Base-by-base conservation (phyloP, 37 sponge, comb jelly and placozoan species). In the Theonella swinhoei region DNA sequence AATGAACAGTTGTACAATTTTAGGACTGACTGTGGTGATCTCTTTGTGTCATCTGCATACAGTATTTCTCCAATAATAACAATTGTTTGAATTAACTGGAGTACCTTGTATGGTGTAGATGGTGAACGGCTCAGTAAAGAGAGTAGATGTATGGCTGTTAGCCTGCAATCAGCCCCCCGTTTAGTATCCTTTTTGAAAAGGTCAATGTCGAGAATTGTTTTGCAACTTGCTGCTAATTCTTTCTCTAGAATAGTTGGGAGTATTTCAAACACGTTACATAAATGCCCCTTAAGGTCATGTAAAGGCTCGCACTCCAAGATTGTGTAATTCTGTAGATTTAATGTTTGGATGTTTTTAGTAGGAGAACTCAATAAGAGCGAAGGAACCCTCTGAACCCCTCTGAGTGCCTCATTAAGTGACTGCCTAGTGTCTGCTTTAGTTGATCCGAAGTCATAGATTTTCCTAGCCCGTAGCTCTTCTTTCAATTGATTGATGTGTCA, bases 281-380 rank as follows among this genome's bases (percentile, higher is more conserved):
- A 8, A 35, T 70, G 65, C 1, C 78, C 78, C 37, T 77, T 63
- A 23, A 77, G 7, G 34, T 75, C 76, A 75, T 75, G 76, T 32
- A 75, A 20, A 7, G 78, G 78, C 78, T 77, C 78, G 62, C 78
- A 77, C 9, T 61, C 64, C 39, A 77, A 77, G 36, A 77, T 33
- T 22, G 32, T 31, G 41, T 77, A 62, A 7, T 35, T 0, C 14
- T 77, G 37, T 4, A 77, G 39, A 34, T 77, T 31, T 1, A 77
- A 19, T 36, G 4, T 5, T 34, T 61, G 7, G 3, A 77, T 34
- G 40, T 39, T 31, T 25, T 77, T 25, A 23, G 36, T 62, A 0
- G 78, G 78, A 35, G 61, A 23, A 5, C 31, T 62, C 24, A 77
- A 36, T 8, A 77, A n/a, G 11, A 77, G 64, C 22, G 39, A 36